Base-by-base conservation (phyloP, 2,113 vertebrate species). In the Condylura cristata region DNA sequence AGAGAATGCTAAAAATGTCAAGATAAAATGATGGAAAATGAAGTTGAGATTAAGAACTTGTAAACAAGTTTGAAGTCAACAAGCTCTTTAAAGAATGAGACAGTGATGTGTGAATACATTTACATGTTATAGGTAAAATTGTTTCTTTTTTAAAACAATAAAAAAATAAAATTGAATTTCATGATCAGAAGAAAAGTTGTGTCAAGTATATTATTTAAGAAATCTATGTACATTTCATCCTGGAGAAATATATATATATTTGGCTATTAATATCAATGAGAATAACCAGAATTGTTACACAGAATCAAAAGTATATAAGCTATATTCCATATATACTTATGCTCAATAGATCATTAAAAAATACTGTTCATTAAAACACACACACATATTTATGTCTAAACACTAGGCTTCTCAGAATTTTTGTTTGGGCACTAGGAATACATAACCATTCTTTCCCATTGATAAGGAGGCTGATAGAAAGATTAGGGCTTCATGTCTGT, bases 1-100 rank as follows among this genome's bases (percentile, higher is more conserved):
- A 24, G 81, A 96, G 86, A 97, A 97, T 95, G 95, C 63, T 96
- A 96, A 97, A 96, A 96, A 58, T 82, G 78, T 95, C 68, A 94
- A 96, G 93, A 89, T 58, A 58, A 32, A 96, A 89, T 65, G 84
- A 76, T 44, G 61, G 18, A 13, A n/a, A 93, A 96, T 96, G 18
- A 65, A 95, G 56, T 78, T 80, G 76, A 92, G 4, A 2, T 1
- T 32, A 24, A 1, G 20, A 96, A 87, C 1, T 11, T 24, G 13
- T 11, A 44, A 97, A 76, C 4, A 92, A 94, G 41, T 94, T 3
- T 53, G 74, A 96, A 94, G 61, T 41, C 30, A 96, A 85, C 28
- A 3, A n/a, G 12, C 11, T 81, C 39, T 74, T 82, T 88, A 97
- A 91, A 84, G 3, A 96, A 68, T 58, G 48, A 3, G 0, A 83